Percentiles rank a stretch among this genome's conserved stretches.
Evolutionary conservation across 1,140 invertebrate genomes (phyloP).

Genomic region (Cecropterus lyciades): DNA sequence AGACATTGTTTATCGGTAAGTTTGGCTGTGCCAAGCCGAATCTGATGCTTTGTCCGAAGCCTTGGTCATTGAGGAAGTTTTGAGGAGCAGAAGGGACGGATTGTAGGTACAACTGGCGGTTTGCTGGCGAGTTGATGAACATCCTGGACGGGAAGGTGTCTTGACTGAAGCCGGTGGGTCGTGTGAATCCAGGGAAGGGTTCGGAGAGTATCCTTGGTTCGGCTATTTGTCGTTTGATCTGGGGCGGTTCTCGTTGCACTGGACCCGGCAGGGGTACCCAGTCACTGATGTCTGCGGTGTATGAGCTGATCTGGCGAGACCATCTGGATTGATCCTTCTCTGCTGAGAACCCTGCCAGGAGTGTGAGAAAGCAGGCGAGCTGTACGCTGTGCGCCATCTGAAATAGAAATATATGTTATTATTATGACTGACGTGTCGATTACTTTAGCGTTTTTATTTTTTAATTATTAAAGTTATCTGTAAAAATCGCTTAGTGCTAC

Average conservation of each 20-base stretch:
- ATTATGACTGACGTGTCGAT: neutral
- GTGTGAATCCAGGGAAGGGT: constrained; percentile 76
- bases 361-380: constrained; percentile 67
- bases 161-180: constrained; percentile 65
- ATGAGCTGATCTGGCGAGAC: constrained; percentile 81
- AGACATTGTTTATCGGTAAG: constrained; percentile 74
- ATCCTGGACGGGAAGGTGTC: constrained; percentile 65
- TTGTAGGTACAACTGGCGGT: constrained; percentile 75
- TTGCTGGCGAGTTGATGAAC: constrained; percentile 60
- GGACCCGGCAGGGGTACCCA: constrained; percentile 71
- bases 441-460: neutral
- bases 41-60: constrained; percentile 70
- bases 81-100: constrained; percentile 74
- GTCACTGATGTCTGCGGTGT: constrained; percentile 75
- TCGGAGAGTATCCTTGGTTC: constrained; percentile 82
- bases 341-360: constrained; percentile 76
- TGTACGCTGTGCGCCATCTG: constrained; percentile 69
- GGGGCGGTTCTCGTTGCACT: constrained; percentile 53
- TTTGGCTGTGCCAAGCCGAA: constrained; percentile 66
- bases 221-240: constrained; percentile 75
- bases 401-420: constrained; percentile 35
- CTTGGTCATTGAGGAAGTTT: constrained; percentile 70
- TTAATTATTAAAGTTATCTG: too few relatives aligned
- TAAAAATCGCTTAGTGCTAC: too few relatives aligned
- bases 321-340: constrained; percentile 80